Evolutionary conservation across 2,113 vertebrate species (phyloP), one percentile per base, ranked within the genome.

Genomic region (Anseranas semipalmata): DNA sequence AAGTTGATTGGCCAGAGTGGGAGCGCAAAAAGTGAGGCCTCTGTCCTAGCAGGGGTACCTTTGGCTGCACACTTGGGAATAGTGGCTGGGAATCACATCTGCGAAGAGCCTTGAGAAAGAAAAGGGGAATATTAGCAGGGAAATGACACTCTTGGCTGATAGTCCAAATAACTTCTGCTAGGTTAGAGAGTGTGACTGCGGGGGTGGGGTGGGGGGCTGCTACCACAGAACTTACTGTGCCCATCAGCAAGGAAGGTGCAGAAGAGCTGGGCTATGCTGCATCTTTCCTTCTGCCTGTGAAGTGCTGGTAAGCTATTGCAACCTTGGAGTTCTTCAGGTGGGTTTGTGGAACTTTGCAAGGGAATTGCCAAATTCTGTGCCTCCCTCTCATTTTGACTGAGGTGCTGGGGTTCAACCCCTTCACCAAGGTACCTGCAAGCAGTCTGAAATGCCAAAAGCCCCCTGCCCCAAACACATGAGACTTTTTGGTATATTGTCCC

Each of bases 381-480:
- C 28, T 60, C 30, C 32, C 8, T 74, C 33, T 43, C 5, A 0
- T 14, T 66, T 24, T 90, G 45, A 5, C 56, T 63, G 43, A 30
- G 0, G 12, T 27, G 35, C 80, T 75, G 43, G 17, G 6, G 21
- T 30, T 20, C 24, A 2, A 1, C 2, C 1, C 5, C 15, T 50
- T 35, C 76, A 17, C n/a, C 4, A 19, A 18, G 32, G 24, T 24
- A 41, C 21, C 70, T 86, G 24, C 67, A 15, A n/a, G 16, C 39
- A 18, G 16, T 59, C 41, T 59, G 48, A 66, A 55, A 74, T 3
- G 9, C 17, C 79, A 53, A 66, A 39, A 33, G 27, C 2, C 18
- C 18, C 7, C 33, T 16, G 2, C 30, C 7, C 11, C 37, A 6
- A 6, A 15, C 0, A 21, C 0, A 0, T 12, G 30, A 77, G 25